Percentiles rank a stretch among this genome's conserved stretches.
These are phyloP conservation scores for Thaumetopoea pityocampa DNA, from an alignment of 1,140 invertebrate species.

Conservation along the genomic window DNA sequence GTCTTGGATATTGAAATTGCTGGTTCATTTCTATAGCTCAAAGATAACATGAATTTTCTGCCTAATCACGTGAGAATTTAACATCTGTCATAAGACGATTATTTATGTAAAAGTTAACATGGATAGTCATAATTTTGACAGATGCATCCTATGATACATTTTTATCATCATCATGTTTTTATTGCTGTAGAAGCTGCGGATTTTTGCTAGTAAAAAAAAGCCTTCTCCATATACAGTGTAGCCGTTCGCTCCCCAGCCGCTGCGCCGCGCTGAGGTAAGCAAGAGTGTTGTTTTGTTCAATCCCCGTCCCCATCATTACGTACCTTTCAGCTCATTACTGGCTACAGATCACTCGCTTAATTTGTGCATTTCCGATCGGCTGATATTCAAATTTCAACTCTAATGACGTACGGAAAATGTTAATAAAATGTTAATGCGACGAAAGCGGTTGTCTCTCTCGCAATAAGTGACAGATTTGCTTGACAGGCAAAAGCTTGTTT, in stretches of 20 bases:
- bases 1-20: no score
- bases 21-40: no score
- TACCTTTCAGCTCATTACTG: conserved; percentile 70
- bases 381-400: conserved; percentile 73
- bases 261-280: conserved; percentile 69
- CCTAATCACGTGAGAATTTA: no score
- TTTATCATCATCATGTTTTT: no score
- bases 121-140: no score
- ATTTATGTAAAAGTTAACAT: no score
- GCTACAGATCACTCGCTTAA: conserved; percentile 72
- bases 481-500: conserved; percentile 61
- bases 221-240: conserved; percentile 27
- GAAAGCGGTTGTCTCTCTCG: conserved; percentile 47
- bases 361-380: conserved; percentile 72
- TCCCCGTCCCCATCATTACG: conserved; percentile 59
- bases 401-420: conserved; percentile 71
- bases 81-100: no score
- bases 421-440: conserved; percentile 74
- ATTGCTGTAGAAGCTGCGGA: no score
- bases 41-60: no score
- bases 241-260: conserved; percentile 48
- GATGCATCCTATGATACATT: no score
- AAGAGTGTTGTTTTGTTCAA: conserved; percentile 68
- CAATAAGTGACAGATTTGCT: conserved; percentile 74
- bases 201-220: no score